Base-by-base conservation (phyloP, 2,888 invertebrate genomes). In the Coleophora deauratella region DNA sequence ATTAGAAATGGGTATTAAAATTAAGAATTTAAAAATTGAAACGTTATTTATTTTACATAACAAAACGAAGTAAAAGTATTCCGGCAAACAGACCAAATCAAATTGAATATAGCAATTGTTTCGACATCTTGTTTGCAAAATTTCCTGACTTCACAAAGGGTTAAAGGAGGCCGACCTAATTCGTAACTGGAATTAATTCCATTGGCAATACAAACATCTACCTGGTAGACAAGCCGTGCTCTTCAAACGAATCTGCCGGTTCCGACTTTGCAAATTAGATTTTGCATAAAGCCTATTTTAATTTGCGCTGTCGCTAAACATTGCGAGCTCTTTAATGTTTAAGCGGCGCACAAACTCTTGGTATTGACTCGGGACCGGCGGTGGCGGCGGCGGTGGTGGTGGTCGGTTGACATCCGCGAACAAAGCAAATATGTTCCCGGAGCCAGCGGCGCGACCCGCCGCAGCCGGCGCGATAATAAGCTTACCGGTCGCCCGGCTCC, bases 221-320 rank as follows among this genome's bases (percentile, higher is more conserved):
- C 69, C 74, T 72, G 49, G 48, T 59, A 60, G 52, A 48, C 56
- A 67, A 70, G 68, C 66, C 63, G 61, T 58, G 58, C 66, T 72
- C 59, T 61, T 68, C 73, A 69, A 73, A 68, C 72, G 72, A 63
- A 61, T 54, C 68, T 61, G 63, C 58, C 65, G 59, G 65, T 67
- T 64, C 75, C 70, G 72, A 66, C 76, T 82, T 78, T 70, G 66
- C 71, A 84, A 85, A 84, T 85, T 81, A 80, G 79, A 84, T 85
- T 82, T 81, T 68, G 72, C 67, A 80, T 79, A 80, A 80, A 82
- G 80, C 81, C 82, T 82, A 77, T 81, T 84, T 84, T 84, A 84
- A 85, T 85, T 84, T 81, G 81, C 72, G 67, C 69, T 73, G 69
- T 74, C 71, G 72, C 72, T 79, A 81, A 80, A 82, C 77, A 81